A percentile compares a stretch with the other conserved stretches of the same genome.
These are phyloP conservation scores for Pedetes capensis DNA, from an alignment of 2,113 vertebrate species.

Conservation along the genomic window DNA sequence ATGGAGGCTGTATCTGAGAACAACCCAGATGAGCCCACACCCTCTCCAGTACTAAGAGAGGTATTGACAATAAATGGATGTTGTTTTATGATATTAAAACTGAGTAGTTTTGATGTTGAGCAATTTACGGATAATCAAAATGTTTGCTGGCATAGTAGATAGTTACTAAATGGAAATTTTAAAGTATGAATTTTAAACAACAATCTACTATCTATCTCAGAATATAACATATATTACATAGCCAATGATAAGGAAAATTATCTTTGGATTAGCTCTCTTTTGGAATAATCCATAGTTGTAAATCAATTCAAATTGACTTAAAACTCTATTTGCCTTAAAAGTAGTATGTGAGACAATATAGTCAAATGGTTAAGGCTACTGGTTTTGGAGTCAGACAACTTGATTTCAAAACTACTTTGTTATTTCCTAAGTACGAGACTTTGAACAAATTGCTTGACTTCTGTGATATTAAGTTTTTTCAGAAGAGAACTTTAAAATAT, in stretches of 20 bases:
- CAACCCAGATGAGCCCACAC: not conserved
- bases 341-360: not conserved
- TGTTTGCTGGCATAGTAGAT: not conserved
- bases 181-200: not conserved
- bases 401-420: not conserved
- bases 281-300: not conserved
- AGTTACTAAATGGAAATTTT: not conserved
- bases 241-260: not conserved
- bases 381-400: not conserved
- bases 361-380: not conserved
- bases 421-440: not conserved
- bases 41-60: not conserved
- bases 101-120: not conserved
- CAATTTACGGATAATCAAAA: conserved; percentile 5
- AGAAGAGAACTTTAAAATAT: not conserved
- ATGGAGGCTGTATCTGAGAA: not conserved
- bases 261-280: not conserved
- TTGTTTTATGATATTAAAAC: not conserved
- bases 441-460: not conserved
- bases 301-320: not conserved
- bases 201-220: not conserved
- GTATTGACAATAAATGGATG: not conserved
- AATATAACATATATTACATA: not conserved
- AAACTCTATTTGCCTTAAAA: not conserved
- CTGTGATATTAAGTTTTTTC: not conserved